Evolutionary conservation across 1,140 invertebrate genomes (phyloP).

Genomic region (Phymastichus coffea): DNA sequence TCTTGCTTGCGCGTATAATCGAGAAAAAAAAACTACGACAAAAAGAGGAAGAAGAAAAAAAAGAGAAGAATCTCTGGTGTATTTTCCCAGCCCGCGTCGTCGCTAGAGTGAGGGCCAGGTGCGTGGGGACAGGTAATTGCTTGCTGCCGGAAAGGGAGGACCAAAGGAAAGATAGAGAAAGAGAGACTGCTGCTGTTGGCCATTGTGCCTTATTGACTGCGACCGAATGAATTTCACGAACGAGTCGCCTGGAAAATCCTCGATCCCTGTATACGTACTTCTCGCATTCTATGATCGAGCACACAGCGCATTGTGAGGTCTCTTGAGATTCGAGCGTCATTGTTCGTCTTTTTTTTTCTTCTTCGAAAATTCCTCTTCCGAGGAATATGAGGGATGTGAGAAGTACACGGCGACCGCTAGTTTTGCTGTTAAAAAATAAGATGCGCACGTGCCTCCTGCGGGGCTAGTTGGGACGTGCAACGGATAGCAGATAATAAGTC

Average conservation of each 20-base stretch:
- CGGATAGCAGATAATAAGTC: slow-evolving; percentile 25
- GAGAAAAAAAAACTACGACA: no score
- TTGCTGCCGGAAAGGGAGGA: neutral
- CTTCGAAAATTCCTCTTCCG: no score
- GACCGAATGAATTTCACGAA: slow-evolving; percentile 7
- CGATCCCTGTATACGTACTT: no score
- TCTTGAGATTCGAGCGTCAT: neutral
- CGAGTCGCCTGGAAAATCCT: no score
- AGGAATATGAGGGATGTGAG: no score
- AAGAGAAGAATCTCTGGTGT: neutral
- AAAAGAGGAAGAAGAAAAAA: neutral
- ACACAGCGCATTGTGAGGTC: no score
- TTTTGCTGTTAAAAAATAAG: no score
- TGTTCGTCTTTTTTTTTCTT: neutral
- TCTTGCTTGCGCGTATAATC: no score
- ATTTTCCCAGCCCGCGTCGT: neutral
- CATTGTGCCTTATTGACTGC: slow-evolving; percentile 27
- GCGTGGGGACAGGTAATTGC: neutral
- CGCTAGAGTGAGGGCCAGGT: no score
- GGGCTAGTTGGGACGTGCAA: neutral
- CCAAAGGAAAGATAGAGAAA: neutral
- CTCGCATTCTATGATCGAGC: no score
- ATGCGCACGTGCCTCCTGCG: slow-evolving; percentile 1
- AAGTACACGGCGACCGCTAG: no score
- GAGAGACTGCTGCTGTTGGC: neutral